Evolutionary conservation across 1,140 invertebrate species (phyloP).

Genomic region (Neotoxoptera formosana): DNA sequence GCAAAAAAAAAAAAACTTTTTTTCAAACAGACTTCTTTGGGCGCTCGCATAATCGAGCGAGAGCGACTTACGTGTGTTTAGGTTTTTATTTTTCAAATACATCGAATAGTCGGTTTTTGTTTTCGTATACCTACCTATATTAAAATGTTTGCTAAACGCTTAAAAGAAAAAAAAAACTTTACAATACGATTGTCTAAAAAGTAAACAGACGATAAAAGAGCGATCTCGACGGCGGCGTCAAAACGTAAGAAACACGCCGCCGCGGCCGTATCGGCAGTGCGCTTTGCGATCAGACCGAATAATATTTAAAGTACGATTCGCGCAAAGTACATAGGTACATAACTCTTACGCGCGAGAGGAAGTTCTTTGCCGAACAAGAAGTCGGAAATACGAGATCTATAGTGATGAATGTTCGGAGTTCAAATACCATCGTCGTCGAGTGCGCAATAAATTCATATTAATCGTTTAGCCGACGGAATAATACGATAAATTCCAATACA

Average conservation of each 20-base stretch:
- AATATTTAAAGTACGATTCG: background rate
- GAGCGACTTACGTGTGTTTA: background rate
- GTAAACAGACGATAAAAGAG: background rate
- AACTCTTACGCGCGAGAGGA: background rate
- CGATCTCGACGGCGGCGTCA: background rate
- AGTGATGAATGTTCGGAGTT: background rate
- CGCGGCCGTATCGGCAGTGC: background rate
- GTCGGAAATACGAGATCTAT: background rate
- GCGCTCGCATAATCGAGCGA: background rate
- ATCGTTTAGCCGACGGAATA: background rate
- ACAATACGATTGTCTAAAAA: background rate
- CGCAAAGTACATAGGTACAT: background rate
- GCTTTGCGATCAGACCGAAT: background rate
- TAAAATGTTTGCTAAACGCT: background rate
- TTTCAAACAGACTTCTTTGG: background rate
- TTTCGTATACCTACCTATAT: background rate
- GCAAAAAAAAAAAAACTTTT: background rate
- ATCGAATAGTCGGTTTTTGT: background rate
- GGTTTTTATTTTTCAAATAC: background rate
- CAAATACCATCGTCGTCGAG: background rate
- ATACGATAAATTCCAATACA: background rate
- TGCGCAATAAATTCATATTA: background rate
- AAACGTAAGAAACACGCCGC: background rate
- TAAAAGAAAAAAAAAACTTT: background rate
- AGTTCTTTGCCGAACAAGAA: background rate